A percentile compares a stretch with the other conserved stretches of the same genome.
phyloP scores from a whole-genome alignment of 2,888 invertebrate species.

The Mesorhabditis belari region DNA sequence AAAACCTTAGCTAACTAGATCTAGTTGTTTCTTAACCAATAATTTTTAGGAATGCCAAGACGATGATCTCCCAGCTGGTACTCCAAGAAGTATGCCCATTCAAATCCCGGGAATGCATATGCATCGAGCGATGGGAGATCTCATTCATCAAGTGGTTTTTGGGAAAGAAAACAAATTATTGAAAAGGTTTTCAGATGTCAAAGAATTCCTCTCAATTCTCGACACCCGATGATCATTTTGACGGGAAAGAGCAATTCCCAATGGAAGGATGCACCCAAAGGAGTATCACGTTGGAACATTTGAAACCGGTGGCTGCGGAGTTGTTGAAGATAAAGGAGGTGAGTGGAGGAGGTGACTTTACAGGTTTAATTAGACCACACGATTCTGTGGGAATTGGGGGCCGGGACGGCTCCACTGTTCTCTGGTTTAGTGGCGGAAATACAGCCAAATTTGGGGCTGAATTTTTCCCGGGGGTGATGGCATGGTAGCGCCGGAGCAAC shows the following conservation, averaged over 20 bases:
- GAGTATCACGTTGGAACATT: slow-evolving; percentile 6
- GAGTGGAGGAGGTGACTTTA: not conserved
- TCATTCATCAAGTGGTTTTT: not conserved
- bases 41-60: not conserved
- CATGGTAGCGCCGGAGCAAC: too few relatives aligned
- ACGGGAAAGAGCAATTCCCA: slow-evolving; percentile 2
- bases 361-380: too few relatives aligned
- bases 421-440: too few relatives aligned
- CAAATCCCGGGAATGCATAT: not conserved
- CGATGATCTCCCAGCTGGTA: not conserved
- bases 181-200: not conserved
- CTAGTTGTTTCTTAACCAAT: not conserved
- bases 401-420: too few relatives aligned
- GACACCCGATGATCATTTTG: slow-evolving; percentile 36
- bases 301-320: slow-evolving; percentile 5
- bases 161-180: not conserved
- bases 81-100: not conserved
- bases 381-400: too few relatives aligned
- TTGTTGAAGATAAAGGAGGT: not conserved
- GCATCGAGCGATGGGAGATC: too few relatives aligned
- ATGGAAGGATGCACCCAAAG: slow-evolving; percentile 8
- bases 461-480: too few relatives aligned
- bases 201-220: slow-evolving; percentile 16
- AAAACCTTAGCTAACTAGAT: not conserved
- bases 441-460: too few relatives aligned